Conservation (phyloP, 2,888 invertebrate species). For the Cotesia congregata region DNA sequence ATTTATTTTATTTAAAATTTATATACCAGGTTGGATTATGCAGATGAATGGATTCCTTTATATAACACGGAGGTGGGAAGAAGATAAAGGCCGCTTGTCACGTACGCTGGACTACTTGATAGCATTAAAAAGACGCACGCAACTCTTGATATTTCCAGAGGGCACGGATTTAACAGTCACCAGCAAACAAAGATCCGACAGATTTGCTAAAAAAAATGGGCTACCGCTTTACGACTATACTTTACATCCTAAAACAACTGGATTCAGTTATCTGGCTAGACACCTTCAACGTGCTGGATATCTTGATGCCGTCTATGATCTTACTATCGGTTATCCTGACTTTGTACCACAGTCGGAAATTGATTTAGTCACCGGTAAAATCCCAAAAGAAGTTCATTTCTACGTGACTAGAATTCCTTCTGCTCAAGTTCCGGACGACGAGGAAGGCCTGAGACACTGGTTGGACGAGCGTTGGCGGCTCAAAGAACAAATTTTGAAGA, state of each 20-base stretch:
- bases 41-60: conserved; percentile 88
- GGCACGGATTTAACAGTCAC: conserved; percentile 85
- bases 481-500: conserved; percentile 76
- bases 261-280: conserved; percentile 77
- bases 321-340: conserved; percentile 87
- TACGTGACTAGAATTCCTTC: conserved; percentile 79
- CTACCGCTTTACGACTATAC: conserved; percentile 82
- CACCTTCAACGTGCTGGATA: conserved; percentile 74
- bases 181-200: conserved; percentile 79
- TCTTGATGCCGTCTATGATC: conserved; percentile 85
- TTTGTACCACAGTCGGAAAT: conserved; percentile 82
- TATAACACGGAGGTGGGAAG: conserved; percentile 85
- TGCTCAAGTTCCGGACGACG: conserved; percentile 74
- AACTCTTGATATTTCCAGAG: conserved; percentile 89
- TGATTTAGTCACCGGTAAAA: conserved; percentile 78
- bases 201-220: conserved; percentile 78
- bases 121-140: conserved; percentile 76
- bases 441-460: conserved; percentile 75
- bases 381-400: conserved; percentile 84
- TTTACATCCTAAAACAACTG: conserved; percentile 89
- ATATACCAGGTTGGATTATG: conserved; percentile 84
- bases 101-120: conserved; percentile 82
- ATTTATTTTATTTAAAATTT: conserved; percentile 13
- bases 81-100: conserved; percentile 79
- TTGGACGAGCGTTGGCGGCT: conserved; percentile 77